Base-by-base conservation (phyloP, 2,797 vertebrate species). In the Naso thynnoides region DNA sequence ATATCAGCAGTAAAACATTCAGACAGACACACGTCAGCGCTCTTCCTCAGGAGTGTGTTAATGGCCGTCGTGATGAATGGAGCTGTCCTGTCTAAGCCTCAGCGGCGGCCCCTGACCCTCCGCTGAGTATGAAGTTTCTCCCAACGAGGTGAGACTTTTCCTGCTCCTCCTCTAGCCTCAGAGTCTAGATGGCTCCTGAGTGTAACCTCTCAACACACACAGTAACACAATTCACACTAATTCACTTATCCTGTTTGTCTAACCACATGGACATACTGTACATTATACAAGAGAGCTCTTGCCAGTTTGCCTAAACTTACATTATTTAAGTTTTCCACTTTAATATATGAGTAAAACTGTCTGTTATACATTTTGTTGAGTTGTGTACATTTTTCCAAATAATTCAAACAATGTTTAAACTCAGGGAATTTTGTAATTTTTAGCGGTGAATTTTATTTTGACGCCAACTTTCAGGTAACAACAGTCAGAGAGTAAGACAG, bases 81-180 rank as follows among this genome's bases (percentile, higher is more conserved):
- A 69, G 60, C 70, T 78, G 70, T 70, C 66, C 68, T 18, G 68
- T 70, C 61, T 62, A 13, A 67, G 31, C 61, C 72, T 67, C 65
- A 9, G 66, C 4, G 8, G 54, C 49, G 73, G 63, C 71, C 49
- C 61, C 72, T 47, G 53, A 67, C 72, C 49, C 59, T 79, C 53
- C 3, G 2, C 70, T 19, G 60, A 59, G 89, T 90, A 91, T 89
- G 88, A 93, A 88, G 79, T 91, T 88, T 85, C 91, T 67, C 82
- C 66, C 62, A 14, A 41, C 18, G 16, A 88, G 85, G 84, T 88
- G 88, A 87, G 77, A 92, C 67, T 79, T 92, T 88, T 86, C 73
- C 74, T 86, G 68, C 52, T 80, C 60, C 49, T 50, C 65, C 44
- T 64, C 53, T 38, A 23, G 67, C 69, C 53, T 48, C 3, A 13